These are phyloP conservation scores for Catostylus mosaicus DNA, from an alignment of 30 jellyfish, hydroid and myxozoan species.

Conservation along the genomic window DNA sequence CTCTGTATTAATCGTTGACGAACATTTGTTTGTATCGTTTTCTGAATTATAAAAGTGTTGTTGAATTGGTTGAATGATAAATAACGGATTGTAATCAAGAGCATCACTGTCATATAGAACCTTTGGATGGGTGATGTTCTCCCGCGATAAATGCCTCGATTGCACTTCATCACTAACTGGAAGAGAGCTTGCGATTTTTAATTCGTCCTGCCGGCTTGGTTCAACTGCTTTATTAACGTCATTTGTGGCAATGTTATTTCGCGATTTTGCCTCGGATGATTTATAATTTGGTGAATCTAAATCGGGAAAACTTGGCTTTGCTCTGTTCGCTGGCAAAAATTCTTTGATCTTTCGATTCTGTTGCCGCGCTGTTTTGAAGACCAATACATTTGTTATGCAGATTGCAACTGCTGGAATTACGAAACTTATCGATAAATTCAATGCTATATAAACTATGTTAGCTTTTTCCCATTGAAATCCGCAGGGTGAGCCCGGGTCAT, in stretches of 20 bases:
- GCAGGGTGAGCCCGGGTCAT: conserved; percentile 56
- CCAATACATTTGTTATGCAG: conserved; percentile 41
- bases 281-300: too few species aligned
- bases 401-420: conserved; percentile 33
- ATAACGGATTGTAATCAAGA: neutral
- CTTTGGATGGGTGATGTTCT: neutral
- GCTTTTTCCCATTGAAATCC: conserved; percentile 63
- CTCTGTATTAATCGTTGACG: neutral
- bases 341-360: conserved; percentile 45
- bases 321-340: neutral
- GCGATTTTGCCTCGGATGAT: too few species aligned
- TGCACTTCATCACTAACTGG: too few species aligned
- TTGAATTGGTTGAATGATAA: neutral
- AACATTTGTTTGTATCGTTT: neutral
- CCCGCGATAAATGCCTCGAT: conserved; percentile 7
- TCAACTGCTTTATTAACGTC: too few species aligned
- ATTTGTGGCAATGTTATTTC: too few species aligned
- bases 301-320: too few species aligned
- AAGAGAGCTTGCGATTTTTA: too few species aligned
- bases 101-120: neutral
- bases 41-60: neutral
- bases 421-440: conserved; percentile 3
- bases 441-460: neutral
- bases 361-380: conserved; percentile 57
- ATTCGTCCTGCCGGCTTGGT: too few species aligned